Conservation (phyloP, 2,113 vertebrate species). For the Helogale parvula region DNA sequence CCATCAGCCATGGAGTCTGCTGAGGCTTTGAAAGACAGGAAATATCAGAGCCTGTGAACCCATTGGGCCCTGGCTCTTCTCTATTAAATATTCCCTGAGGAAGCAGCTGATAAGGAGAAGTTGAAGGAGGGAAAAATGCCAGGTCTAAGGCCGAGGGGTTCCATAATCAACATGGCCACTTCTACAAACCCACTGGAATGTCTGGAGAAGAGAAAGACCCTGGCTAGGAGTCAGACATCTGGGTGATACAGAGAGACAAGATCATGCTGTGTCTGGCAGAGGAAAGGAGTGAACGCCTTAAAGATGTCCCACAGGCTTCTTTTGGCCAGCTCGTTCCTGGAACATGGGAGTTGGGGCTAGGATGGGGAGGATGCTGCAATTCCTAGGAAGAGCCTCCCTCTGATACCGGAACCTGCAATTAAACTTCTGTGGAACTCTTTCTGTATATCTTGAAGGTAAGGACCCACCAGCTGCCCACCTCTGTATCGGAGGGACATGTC, state of each 20-base stretch:
- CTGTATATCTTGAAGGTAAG: background rate
- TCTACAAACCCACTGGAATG: conserved; percentile 12
- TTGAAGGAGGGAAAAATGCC: background rate
- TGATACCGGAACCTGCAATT: no score
- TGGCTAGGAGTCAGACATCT: background rate
- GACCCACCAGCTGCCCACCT: background rate
- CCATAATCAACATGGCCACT: background rate
- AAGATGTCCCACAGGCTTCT: background rate
- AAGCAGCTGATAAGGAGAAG: background rate
- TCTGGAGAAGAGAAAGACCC: background rate
- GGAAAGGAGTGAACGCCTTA: background rate
- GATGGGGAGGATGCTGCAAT: background rate
- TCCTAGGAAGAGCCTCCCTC: background rate
- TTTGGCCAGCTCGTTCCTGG: background rate
- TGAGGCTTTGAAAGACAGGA: background rate
- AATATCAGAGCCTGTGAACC: background rate
- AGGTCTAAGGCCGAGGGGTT: background rate
- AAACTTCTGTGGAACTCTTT: background rate
- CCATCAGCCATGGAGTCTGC: background rate
- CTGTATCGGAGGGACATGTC: background rate
- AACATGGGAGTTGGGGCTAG: background rate
- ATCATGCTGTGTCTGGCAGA: background rate
- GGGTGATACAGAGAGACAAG: background rate
- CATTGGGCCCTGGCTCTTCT: background rate
- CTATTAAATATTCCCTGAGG: background rate